A percentile compares a stretch with the other conserved stretches of the same genome.
Evolutionary conservation across 2,888 invertebrate species (phyloP).

Genomic region (Dicyrtomina minuta): DNA sequence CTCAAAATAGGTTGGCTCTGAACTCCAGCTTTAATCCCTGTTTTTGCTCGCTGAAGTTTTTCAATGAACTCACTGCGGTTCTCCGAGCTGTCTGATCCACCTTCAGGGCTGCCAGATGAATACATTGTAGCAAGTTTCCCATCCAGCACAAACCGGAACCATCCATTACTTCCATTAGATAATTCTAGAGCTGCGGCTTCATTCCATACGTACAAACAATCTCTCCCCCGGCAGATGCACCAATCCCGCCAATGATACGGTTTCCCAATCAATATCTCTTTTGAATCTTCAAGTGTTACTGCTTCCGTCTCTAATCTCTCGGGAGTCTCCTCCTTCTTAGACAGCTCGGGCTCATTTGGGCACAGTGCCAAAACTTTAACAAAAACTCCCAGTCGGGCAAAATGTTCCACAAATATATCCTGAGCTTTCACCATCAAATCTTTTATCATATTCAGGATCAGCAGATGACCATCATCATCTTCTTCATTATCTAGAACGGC

Average conservation of each 20-base stretch:
- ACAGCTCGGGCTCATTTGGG: slow-evolving; percentile 41
- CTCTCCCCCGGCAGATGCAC: slow-evolving; percentile 93
- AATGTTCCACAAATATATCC: slow-evolving; percentile 91
- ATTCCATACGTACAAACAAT: slow-evolving; percentile 98
- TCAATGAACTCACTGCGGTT: slow-evolving; percentile 96
- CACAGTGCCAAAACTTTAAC: slow-evolving; percentile 74
- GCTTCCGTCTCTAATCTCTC: slow-evolving; percentile 47
- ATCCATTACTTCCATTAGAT: slow-evolving; percentile 96
- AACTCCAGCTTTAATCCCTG: slow-evolving; percentile 58
- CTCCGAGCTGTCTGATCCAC: slow-evolving; percentile 63
- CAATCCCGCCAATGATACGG: slow-evolving; percentile 98
- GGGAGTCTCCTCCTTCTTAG: slow-evolving; percentile 49
- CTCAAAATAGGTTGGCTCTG: slow-evolving; percentile 74
- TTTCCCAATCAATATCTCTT: slow-evolving; percentile 80
- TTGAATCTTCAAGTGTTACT: slow-evolving; percentile 73
- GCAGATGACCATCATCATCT: slow-evolving; percentile 94
- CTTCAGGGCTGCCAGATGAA: slow-evolving; percentile 95
- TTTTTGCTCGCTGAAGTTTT: slow-evolving; percentile 86
- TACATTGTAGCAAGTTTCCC: slow-evolving; percentile 98
- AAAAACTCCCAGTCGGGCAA: slow-evolving; percentile 92
- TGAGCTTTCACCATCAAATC: slow-evolving; percentile 91
- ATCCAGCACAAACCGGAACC: slow-evolving; percentile 97
- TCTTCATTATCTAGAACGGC: slow-evolving; percentile 95
- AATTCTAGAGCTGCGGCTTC: slow-evolving; percentile 95
- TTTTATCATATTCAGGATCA: slow-evolving; percentile 89